Base-by-base conservation (phyloP, 1,140 invertebrate species). In the Dreissena polymorpha region DNA sequence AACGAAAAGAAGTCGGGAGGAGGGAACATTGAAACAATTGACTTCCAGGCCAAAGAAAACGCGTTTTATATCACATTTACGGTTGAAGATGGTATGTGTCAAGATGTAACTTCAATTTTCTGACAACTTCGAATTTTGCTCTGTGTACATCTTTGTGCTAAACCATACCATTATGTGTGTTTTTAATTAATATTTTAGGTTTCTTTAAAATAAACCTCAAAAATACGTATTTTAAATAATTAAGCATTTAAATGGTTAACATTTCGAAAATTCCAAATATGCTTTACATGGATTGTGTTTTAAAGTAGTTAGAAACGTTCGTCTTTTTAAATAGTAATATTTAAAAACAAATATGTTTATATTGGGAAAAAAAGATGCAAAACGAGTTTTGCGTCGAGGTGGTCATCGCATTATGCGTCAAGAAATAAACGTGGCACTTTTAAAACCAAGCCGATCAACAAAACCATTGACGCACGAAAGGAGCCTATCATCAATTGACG, bases 381-480 rank as follows among this genome's bases (percentile, higher is more conserved):
- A 60, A 60, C 16, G 57, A 60, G 57, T 12, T 60, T 2, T 60
- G 16, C 57, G 21, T n/a, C 16, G 57, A 23, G 57, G 57, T n/a
- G 21, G 21, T 60, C 57, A 60, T 60, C 16, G 21, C 16, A 60
- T 60, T n/a, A 18, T n/a, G 16, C 16, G 57, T n/a, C 2, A 60
- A 60, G 57, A 60, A 60, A 6, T 60, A 6, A 23, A 12, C 57
- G 57, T 60, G 16, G 21, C 3, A 18, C 21, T 60, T n/a, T 60
- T 60, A n/a, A 60, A 60, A 60, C 57, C 57, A 60, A 60, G 21
- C 57, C 57, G 57, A 18, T 60, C 57, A 18, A 60, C 57, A 60
- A 39, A 39, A 39, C 39, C 39, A 39, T 39, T 39, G 39, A 8
- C 39, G 8, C 39, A 39, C 39, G 3, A 8, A 39, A 39, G 39